Percentiles rank a stretch among this genome's conserved stretches.
These are phyloP conservation scores for Pachydiplax longipennis DNA, from an alignment of 2,888 invertebrate species.

Conservation along the genomic window DNA sequence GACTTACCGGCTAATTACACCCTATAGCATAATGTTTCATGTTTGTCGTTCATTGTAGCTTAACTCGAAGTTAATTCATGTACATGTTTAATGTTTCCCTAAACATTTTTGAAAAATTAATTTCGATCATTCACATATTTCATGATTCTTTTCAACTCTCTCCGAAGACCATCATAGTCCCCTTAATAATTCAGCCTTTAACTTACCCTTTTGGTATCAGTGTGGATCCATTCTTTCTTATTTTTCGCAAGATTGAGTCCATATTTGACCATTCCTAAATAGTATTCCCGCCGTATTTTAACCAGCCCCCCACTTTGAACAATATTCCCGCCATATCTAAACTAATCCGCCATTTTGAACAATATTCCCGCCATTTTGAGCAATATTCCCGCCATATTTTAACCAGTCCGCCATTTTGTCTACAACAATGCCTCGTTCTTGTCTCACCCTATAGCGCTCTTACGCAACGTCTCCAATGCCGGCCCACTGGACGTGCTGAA, in stretches of 20 bases:
- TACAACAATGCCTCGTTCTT: background rate
- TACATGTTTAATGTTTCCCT: too few relatives aligned
- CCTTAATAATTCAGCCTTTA: background rate
- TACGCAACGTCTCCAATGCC: constrained; percentile 16
- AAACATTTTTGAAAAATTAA: too few relatives aligned
- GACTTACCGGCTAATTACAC: too few relatives aligned
- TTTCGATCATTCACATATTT: too few relatives aligned
- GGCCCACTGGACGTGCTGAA: constrained; percentile 24
- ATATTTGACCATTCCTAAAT: background rate
- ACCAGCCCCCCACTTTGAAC: background rate
- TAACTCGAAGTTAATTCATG: too few relatives aligned
- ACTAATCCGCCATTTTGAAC: background rate
- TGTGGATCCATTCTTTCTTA: background rate
- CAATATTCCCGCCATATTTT: background rate
- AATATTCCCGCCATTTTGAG: background rate
- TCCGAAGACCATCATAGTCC: too few relatives aligned
- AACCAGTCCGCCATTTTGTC: background rate
- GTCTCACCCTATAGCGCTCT: background rate
- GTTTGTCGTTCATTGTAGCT: too few relatives aligned
- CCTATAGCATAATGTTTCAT: too few relatives aligned
- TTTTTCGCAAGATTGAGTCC: background rate
- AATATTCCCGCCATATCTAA: background rate
- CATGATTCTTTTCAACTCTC: too few relatives aligned
- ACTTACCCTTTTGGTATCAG: background rate
- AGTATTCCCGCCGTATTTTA: background rate